Evolutionary conservation across 2,113 vertebrate species (phyloP), one percentile per base, ranked within the genome.

Genomic region (human): DNA sequence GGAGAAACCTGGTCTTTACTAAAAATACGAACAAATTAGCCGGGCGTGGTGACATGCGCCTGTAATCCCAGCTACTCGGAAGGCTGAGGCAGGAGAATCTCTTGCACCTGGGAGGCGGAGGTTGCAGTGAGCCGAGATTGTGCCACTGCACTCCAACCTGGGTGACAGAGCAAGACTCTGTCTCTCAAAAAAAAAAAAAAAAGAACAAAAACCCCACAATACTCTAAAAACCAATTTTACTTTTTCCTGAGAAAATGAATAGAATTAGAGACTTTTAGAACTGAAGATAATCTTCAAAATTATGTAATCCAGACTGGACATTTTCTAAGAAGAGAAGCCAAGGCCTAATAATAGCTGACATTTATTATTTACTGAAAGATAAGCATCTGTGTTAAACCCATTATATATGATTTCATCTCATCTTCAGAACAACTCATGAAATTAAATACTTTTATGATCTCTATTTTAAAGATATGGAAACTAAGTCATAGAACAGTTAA

Each of bases 191-290:
- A 13, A 13, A 61, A 13, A 64, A 1, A 61, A 27, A 8, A 35
- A 80, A 72, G 48, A 92, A 76, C 11, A 79, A 94, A 84, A 79
- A 9, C 18, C 22, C 45, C 68, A 17, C 32, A 64, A 40, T 86
- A 50, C 35, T 79, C 75, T 59, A 66, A 85, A 81, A 48, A 20
- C 3, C 8, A 64, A 5, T 75, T 70, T 87, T 92, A 61, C 38
- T 68, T 73, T 80, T 25, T 94, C 32, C 12, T 78, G 5, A 70
- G 32, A 87, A 83, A 61, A 57, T 50, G 23, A 14, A 25, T 84
- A 86, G 25, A 87, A 84, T 50, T 55, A 73, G 52, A 93, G 27
- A 68, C 23, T 57, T 96, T 72, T 1, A 35, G 25, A 87, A 61
- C 40, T 17, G 3, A 48, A 93, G 45, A 52, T 32, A 75, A n/a